Conservation (phyloP, 2,797 vertebrate species). For the Lacerta viridis region DNA sequence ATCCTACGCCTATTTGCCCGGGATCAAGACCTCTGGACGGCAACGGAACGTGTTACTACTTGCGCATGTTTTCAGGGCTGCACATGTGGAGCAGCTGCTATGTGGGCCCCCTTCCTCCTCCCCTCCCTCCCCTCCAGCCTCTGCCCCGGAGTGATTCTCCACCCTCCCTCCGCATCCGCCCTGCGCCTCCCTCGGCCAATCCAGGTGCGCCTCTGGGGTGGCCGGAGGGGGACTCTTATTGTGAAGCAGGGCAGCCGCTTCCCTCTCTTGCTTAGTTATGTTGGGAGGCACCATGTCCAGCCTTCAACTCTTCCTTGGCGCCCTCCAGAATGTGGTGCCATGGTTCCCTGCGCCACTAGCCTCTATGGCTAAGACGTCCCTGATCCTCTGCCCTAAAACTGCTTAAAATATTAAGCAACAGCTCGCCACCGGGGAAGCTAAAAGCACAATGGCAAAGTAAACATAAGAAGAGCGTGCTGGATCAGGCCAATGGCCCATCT, state of each 20-base stretch:
- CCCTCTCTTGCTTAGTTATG: slow-evolving; percentile 47
- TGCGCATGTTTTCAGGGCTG: neutral
- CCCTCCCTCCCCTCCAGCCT: too few relatives aligned
- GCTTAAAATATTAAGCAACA: slow-evolving; percentile 41
- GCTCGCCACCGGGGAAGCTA: neutral
- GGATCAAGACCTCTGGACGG: neutral
- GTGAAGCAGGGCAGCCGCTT: slow-evolving; percentile 6
- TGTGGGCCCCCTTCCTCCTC: neutral
- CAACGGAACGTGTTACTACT: neutral
- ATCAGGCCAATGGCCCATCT: too few relatives aligned
- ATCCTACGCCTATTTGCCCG: too few relatives aligned
- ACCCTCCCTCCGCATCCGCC: neutral
- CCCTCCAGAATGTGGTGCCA: too few relatives aligned
- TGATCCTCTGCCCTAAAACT: neutral
- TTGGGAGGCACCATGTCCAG: neutral
- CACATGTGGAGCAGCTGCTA: too few relatives aligned
- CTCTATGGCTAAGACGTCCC: too few relatives aligned
- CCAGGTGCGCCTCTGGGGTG: neutral
- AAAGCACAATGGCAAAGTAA: slow-evolving; percentile 13
- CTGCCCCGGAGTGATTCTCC: neutral
- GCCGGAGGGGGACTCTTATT: slow-evolving; percentile 29
- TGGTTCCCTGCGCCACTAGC: too few relatives aligned
- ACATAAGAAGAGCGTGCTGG: too few relatives aligned
- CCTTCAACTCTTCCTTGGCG: too few relatives aligned
- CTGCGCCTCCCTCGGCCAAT: neutral